These are phyloP conservation scores for Pluvianellus socialis DNA, from an alignment of 2,113 vertebrate genomes.

Conservation along the genomic window DNA sequence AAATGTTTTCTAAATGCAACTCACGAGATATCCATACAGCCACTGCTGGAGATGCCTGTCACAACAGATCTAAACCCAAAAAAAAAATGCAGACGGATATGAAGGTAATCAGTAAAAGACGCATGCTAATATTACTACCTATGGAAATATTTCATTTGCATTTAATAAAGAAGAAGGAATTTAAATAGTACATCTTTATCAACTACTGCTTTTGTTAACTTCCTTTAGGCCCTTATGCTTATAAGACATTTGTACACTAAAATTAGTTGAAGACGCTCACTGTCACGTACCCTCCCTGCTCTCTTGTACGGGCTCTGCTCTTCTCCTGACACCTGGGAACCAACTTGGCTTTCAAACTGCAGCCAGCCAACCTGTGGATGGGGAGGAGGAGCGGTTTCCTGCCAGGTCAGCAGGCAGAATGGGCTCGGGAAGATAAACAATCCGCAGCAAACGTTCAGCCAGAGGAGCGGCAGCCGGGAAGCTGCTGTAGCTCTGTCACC, in stretches of 20 bases:
- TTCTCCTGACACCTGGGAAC: background rate
- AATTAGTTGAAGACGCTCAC: background rate
- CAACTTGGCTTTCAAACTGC: background rate
- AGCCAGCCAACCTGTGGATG: background rate
- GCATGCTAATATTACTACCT: background rate
- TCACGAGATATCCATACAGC: background rate
- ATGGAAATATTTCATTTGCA: background rate
- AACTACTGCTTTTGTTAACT: background rate
- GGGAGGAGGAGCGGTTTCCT: fast-evolving
- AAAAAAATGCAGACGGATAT: background rate
- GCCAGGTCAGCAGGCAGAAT: background rate
- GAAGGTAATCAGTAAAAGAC: background rate
- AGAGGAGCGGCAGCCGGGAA: background rate
- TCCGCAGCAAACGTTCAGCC: background rate
- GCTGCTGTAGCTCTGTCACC: background rate
- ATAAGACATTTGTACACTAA: background rate
- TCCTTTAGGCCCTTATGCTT: background rate
- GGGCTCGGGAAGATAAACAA: background rate
- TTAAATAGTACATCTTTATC: background rate
- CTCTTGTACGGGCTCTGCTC: background rate
- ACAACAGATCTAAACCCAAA: background rate
- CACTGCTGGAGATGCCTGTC: background rate
- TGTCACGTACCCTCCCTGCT: background rate
- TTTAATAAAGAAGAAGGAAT: background rate
- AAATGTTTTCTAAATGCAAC: background rate